Evolutionary conservation across 2,113 vertebrate genomes (phyloP), one percentile per base, ranked within the genome.

Genomic region (Jaculus jaculus): DNA sequence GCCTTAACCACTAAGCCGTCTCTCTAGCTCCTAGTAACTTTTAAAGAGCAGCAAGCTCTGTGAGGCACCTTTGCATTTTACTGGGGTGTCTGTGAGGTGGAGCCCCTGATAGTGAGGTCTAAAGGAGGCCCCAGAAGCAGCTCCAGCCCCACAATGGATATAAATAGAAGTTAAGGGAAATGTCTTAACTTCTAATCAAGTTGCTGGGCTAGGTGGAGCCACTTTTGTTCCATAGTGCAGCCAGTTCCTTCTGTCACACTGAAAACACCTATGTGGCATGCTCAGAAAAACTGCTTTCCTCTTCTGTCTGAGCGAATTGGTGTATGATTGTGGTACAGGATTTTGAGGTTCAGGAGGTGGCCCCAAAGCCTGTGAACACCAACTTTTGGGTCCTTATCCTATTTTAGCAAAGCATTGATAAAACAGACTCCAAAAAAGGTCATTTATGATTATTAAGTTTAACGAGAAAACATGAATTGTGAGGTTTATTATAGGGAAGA

Each of bases 151-250:
- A 15, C 12, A 68, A 47, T 68, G 54, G 34, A 12, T 20, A 37
- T 82, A 69, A 75, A 60, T 9, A 17, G 32, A 73, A 47, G 72
- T 26, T 24, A 51, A 28, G 80, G 74, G 15, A 72, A 75, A 18
- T 0, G 4, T 66, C 30, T 66, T 61, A 60, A 0, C 9, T 61
- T 82, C 74, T 34, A 1, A 12, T 51, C 34, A 4, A 21, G 39
- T 66, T 0, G 1, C 1, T 5, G 15, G 15, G 30, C 32, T 20
- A 21, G 30, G n/a, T 20, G 72, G 47, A 23, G 15, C n/a, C 32
- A 0, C 37, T 28, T 5, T 65, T 30, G 17, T 10, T 20, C 54
- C 24, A 5, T 2, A 0, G 21, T 21, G 8, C 69, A 15, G 24
- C 28, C 2, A 42, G 34, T 10, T 1, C 32, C 87, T 71, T 42